phyloP scores from a whole-genome alignment of 2,888 invertebrate species.

The Eugnorisma glareosa region DNA sequence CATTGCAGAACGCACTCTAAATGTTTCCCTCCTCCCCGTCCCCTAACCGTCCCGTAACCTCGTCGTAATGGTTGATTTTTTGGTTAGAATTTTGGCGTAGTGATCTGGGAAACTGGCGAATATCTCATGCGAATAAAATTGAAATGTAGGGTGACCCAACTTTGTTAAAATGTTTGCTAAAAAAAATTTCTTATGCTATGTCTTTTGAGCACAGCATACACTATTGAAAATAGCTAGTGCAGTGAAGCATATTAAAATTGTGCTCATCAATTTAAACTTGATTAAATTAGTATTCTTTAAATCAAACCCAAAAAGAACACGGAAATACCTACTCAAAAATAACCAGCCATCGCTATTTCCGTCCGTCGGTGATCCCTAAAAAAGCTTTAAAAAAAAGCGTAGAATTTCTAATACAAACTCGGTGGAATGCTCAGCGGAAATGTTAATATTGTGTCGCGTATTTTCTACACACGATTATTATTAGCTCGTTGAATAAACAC shows the following conservation, averaged over 20 bases:
- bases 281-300: neutral
- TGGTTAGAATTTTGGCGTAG: neutral
- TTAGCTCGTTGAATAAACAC: conserved; percentile 39
- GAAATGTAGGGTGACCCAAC: neutral
- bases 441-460: conserved; percentile 53
- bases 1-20: too few species aligned
- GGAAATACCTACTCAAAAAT: conserved; percentile 12
- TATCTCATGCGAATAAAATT: neutral
- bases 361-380: conserved; percentile 4
- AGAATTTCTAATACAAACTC: conserved; percentile 41
- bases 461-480: conserved; percentile 48
- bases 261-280: neutral
- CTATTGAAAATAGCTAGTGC: neutral
- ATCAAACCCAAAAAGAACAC: neutral
- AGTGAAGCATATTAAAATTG: neutral
- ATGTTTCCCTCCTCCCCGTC: too few species aligned
- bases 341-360: conserved; percentile 26
- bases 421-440: conserved; percentile 40
- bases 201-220: neutral
- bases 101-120: neutral
- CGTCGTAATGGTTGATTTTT: neutral
- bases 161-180: neutral
- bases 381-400: conserved; percentile 19
- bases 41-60: too few species aligned
- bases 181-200: neutral